A percentile compares a stretch with the other conserved stretches of the same genome.
Conservation (phyloP, 2,797 vertebrate species). For the Leptoclinus maculatus region DNA sequence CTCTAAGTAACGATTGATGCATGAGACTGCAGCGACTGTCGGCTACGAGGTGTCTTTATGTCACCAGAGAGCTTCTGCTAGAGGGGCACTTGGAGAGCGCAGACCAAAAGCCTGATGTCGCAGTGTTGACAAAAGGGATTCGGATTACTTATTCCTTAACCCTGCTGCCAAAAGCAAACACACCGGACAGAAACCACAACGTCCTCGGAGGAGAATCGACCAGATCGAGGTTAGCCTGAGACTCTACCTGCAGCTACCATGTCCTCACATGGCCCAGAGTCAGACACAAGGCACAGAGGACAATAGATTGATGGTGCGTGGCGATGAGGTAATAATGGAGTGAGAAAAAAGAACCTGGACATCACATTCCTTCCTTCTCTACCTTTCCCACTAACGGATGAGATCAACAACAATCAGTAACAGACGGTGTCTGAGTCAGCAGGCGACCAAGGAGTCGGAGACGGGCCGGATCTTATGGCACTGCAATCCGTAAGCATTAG, state of each 20-base stretch:
- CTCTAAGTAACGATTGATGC: not conserved
- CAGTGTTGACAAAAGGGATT: not conserved
- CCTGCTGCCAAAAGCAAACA: not conserved
- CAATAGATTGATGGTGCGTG: not conserved
- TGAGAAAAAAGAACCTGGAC: not conserved
- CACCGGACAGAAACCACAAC: not conserved
- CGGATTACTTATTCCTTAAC: not conserved
- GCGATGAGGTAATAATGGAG: not conserved
- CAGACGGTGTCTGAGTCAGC: not conserved
- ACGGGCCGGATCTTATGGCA: not conserved
- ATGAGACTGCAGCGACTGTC: not conserved
- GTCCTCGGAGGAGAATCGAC: not conserved
- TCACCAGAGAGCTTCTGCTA: not conserved
- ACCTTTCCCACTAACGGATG: not conserved
- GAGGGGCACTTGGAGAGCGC: not conserved
- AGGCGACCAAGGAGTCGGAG: not conserved
- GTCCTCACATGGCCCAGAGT: constrained; percentile 39
- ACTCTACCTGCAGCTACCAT: not conserved
- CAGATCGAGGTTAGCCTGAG: too few relatives aligned
- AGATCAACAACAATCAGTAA: too few relatives aligned
- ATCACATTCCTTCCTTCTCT: not conserved
- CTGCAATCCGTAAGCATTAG: not conserved
- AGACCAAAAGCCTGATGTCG: not conserved
- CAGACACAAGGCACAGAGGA: constrained; percentile 22
- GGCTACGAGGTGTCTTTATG: not conserved